Conservation (phyloP, 2,797 vertebrate species). For the Prunella strophiata region DNA sequence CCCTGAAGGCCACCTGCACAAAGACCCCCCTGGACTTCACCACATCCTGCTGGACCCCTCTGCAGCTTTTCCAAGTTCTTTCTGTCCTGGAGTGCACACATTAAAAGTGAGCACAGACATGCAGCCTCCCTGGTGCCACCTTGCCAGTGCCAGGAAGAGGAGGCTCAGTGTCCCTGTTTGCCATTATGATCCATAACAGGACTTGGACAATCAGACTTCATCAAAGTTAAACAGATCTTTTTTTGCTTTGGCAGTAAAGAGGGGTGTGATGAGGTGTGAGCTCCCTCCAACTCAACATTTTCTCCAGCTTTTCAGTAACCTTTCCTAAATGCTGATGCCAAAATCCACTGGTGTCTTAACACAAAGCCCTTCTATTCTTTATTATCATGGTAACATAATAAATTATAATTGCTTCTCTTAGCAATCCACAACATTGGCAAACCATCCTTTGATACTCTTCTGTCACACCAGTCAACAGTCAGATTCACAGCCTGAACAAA, state of each 20-base stretch:
- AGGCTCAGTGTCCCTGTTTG: neutral
- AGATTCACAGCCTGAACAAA: neutral
- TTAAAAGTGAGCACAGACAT: neutral
- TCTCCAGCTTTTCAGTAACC: neutral
- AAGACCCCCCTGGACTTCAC: neutral
- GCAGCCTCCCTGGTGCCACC: neutral
- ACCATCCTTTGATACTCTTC: neutral
- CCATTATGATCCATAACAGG: neutral
- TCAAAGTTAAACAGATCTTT: neutral
- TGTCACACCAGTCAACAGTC: neutral
- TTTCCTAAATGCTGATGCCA: neutral
- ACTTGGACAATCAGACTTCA: neutral
- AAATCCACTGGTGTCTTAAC: neutral
- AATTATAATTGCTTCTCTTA: neutral
- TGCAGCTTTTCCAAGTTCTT: neutral
- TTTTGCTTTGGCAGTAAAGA: neutral
- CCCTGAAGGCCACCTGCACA: neutral
- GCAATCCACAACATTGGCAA: neutral
- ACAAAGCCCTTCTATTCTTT: neutral
- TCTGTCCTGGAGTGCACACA: neutral
- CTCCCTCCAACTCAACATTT: neutral
- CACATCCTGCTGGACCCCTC: neutral
- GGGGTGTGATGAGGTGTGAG: accelerated
- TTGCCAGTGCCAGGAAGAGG: neutral
- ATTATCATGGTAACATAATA: neutral